These are phyloP conservation scores for Carposina sasakii DNA, from an alignment of 1,140 invertebrate genomes.

Conservation along the genomic window DNA sequence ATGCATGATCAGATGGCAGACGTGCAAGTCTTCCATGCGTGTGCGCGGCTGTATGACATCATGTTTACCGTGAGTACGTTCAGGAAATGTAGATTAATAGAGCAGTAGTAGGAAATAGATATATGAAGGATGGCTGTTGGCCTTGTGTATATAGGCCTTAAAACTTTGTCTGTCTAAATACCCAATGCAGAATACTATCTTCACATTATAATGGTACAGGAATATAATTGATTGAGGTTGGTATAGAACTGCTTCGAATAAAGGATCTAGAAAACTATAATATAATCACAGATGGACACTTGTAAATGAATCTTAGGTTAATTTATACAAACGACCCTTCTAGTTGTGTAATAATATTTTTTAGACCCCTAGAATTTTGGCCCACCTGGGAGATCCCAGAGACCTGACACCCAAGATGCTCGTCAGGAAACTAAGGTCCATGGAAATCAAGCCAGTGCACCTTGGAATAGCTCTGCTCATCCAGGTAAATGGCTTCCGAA, in stretches of 20 bases:
- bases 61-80: constrained; percentile 41
- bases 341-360: constrained; percentile 6
- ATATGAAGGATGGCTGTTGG: no score
- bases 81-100: not conserved
- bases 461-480: constrained; percentile 43
- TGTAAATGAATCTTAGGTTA: no score
- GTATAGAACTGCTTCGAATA: no score
- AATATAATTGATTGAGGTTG: no score
- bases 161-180: no score
- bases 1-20: constrained; percentile 61
- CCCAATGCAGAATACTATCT: no score
- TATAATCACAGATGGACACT: no score
- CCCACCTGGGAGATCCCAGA: constrained; percentile 39
- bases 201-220: no score
- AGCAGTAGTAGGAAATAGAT: no score
- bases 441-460: constrained; percentile 52
- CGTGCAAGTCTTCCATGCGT: constrained; percentile 55
- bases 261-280: no score
- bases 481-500: constrained; percentile 32
- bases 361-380: constrained; percentile 44
- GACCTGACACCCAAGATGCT: constrained; percentile 45
- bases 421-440: constrained; percentile 34
- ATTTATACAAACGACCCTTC: no score
- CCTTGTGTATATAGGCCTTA: no score
- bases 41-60: constrained; percentile 49